Percentiles rank a stretch among this genome's conserved stretches.
These are phyloP conservation scores for Sebastes kiyomatsui DNA, from an alignment of 2,797 vertebrate species.

Conservation along the genomic window DNA sequence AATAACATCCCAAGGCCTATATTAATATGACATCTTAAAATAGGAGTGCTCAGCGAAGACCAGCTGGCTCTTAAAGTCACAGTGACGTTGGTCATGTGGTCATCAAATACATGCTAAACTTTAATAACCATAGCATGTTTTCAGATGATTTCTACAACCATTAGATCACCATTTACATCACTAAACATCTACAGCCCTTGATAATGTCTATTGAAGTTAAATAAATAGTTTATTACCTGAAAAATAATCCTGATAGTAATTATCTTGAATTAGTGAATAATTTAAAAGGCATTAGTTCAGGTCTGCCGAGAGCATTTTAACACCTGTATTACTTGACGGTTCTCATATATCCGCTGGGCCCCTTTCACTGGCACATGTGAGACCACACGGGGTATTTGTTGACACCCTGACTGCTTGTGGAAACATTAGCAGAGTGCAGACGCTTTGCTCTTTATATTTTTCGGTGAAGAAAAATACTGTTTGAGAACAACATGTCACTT, in stretches of 20 bases:
- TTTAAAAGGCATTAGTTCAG: conserved; percentile 21
- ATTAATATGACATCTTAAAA: conserved; percentile 11
- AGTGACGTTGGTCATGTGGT: neutral
- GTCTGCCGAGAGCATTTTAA: neutral
- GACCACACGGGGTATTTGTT: neutral
- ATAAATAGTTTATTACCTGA: neutral
- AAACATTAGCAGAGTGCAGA: conserved; percentile 6
- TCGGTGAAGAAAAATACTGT: conserved; percentile 5
- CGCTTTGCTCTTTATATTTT: conserved; percentile 3
- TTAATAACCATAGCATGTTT: neutral
- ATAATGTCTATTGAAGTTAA: neutral
- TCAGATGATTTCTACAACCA: neutral
- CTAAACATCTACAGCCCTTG: neutral
- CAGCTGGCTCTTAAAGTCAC: neutral
- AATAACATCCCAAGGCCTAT: neutral
- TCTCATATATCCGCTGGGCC: conserved; percentile 24
- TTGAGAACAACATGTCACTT: conserved; percentile 48
- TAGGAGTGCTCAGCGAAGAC: neutral
- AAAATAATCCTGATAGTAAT: neutral
- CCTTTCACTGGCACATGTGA: conserved; percentile 11
- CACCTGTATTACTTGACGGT: neutral
- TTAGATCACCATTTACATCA: neutral
- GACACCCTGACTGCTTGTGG: neutral
- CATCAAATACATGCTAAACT: neutral
- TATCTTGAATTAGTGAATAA: neutral